These are phyloP conservation scores for Bombus consobrinus DNA, from an alignment of 1,140 invertebrate genomes.

Conservation along the genomic window DNA sequence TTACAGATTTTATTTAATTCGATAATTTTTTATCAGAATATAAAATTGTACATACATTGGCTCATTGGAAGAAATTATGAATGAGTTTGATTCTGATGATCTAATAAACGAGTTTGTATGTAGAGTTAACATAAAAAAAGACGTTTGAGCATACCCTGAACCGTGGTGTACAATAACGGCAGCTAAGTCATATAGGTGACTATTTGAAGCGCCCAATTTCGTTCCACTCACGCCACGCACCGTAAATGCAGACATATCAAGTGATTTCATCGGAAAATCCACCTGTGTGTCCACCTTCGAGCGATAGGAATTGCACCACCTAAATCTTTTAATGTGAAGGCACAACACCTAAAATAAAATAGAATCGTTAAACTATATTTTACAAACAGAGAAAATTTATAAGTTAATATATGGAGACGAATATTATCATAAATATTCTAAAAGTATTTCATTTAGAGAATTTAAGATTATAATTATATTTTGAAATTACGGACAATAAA, in stretches of 20 bases:
- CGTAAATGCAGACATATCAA: conserved; percentile 92
- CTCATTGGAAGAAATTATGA: background rate
- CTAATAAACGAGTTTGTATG: background rate
- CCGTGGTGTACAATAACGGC: conserved; percentile 94
- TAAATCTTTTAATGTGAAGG: conserved; percentile 93
- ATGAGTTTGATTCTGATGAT: background rate
- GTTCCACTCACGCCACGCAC: conserved; percentile 88
- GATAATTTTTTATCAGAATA: background rate
- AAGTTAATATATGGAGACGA: no score
- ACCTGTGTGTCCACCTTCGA: conserved; percentile 92
- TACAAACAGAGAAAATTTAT: no score
- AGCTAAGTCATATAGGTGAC: conserved; percentile 91
- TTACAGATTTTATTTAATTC: background rate
- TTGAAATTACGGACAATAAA: background rate
- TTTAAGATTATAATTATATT: background rate
- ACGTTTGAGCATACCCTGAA: conserved; percentile 85
- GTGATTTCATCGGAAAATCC: conserved; percentile 89
- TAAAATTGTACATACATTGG: background rate
- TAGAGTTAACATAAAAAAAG: background rate
- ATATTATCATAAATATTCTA: no score
- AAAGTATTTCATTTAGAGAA: background rate
- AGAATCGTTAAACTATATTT: background rate
- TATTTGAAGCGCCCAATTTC: conserved; percentile 85
- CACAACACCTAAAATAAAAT: conserved; percentile 87
- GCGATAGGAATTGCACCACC: conserved; percentile 92